Base-by-base conservation (phyloP, 2,113 vertebrate species). In the Jaculus jaculus region DNA sequence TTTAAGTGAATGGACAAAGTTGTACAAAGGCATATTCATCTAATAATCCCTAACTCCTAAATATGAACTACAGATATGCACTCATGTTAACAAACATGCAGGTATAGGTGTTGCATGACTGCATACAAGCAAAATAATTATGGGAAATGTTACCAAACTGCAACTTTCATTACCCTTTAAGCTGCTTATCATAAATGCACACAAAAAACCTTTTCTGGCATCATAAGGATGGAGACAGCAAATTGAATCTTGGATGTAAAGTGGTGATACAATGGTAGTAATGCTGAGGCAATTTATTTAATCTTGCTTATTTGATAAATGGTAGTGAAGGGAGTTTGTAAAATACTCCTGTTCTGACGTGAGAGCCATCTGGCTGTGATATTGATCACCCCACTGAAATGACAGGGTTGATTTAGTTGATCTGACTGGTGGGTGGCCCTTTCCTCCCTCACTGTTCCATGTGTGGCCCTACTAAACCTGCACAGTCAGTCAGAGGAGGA, bases 231-330 rank as follows among this genome's bases (percentile, higher is more conserved):
- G 7, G 58, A 82, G 63, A 69, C 4, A 42, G 58, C 84, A 68
- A 37, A 84, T 1, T 34, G 79, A 90, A 75, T 79, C 20, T 54
- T 39, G 1, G 54, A 3, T 26, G 26, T 47, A 18, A 8, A 12
- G 58, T 30, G 66, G 75, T 20, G 37, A 65, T 47, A 1, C 39
- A 54, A 60, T 15, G 47, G 28, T 66, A 66, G 78, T 75, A 54
- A 75, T 2, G 7, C 54, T 5, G 77, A 68, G 37, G 87, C 20
- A 74, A 81, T 21, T 32, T 80, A 34, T 80, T 85, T 75, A 39
- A 84, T 87, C 63, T 82, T n/a, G 13, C 15, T 63, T 66, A 69
- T 93, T 88, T 87, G 84, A 32, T 78, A 61, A 63, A 60, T 42
- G 47, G 39, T 47, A 54, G 7, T 78, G 23, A 61, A 32, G n/a